A percentile compares a stretch with the other conserved stretches of the same genome.
Conservation (phyloP, 2,113 vertebrate genomes). For the Aspiorhynchus laticeps region DNA sequence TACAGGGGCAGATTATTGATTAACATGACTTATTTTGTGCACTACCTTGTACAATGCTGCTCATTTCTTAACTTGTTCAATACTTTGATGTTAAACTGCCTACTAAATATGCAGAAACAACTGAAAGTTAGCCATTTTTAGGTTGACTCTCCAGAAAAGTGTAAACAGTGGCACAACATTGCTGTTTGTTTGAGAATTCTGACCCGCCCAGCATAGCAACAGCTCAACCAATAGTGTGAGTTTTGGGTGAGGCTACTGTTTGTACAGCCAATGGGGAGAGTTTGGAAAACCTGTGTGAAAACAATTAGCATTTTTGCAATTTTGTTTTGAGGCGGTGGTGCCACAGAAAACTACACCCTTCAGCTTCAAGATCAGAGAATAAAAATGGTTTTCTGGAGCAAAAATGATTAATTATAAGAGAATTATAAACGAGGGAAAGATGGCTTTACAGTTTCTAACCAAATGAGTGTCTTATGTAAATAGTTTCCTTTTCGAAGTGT, state of each 20-base stretch:
- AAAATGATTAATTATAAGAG: neutral
- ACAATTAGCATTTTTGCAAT: neutral
- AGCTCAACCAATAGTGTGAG: neutral
- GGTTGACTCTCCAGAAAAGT: neutral
- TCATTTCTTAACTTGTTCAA: neutral
- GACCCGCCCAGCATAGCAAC: neutral
- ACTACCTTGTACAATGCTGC: neutral
- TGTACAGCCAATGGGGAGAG: neutral
- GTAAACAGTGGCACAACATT: neutral
- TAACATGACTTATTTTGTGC: neutral
- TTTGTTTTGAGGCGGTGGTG: neutral
- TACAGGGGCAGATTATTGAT: neutral
- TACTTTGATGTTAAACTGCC: neutral
- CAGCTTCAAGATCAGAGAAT: neutral
- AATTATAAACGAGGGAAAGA: neutral
- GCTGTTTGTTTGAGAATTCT: neutral
- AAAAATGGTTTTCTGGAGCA: neutral
- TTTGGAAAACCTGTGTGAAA: constrained; percentile 11
- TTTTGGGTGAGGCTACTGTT: neutral
- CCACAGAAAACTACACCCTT: neutral
- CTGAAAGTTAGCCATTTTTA: neutral
- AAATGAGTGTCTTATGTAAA: neutral
- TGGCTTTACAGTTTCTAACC: neutral
- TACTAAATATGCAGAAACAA: neutral
- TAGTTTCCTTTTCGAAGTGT: neutral